Base-by-base conservation (phyloP, 2,888 invertebrate genomes). In the Epicampocera succincta region DNA sequence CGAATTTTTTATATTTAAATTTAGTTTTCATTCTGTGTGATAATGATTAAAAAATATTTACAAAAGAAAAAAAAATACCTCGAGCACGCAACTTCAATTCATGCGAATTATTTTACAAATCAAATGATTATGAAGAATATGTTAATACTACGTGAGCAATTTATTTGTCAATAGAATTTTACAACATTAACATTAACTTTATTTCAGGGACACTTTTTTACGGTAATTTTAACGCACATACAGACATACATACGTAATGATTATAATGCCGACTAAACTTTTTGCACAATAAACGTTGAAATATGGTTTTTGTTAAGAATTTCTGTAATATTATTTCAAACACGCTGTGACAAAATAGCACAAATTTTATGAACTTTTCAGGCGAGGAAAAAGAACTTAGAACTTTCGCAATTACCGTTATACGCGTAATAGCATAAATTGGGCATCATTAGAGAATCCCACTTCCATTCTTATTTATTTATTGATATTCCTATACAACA, bases 181-280 rank as follows among this genome's bases (percentile, higher is more conserved):
- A 75, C 65, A 46, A 61, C 33, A 29, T 21, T 38, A 13, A 69
- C 29, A 73, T 61, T 68, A 42, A 68, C 72, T n/a, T n/a, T 13
- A 3, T 76, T 11, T 61, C 56, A 73, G 56, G 71, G 66, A 68
- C 25, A 25, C 5, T 25, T 61, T 84, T 73, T 86, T 86, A 80
- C 25, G 85, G 86, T n/a, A 83, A 11, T n/a, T 42, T 58, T 25
- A 38, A 52, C 63, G 44, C 63, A 48, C 19, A 46, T n/a, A 61
- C 25, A n/a, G n/a, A n/a, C n/a, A n/a, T n/a, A n/a, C n/a, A n/a
- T n/a, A n/a, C n/a, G n/a, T n/a, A n/a, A n/a, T 25, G 3, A 5
- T 25, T 5, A 58, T 17, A 9, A 52, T 54, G 21, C 44, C 17
- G 25, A 12, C 21, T 52, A 52, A 61, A 42, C 6, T 19, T 61